These are phyloP conservation scores for Panagrolaimus sp. DNA, from an alignment of 1,140 invertebrate species.

Conservation along the genomic window DNA sequence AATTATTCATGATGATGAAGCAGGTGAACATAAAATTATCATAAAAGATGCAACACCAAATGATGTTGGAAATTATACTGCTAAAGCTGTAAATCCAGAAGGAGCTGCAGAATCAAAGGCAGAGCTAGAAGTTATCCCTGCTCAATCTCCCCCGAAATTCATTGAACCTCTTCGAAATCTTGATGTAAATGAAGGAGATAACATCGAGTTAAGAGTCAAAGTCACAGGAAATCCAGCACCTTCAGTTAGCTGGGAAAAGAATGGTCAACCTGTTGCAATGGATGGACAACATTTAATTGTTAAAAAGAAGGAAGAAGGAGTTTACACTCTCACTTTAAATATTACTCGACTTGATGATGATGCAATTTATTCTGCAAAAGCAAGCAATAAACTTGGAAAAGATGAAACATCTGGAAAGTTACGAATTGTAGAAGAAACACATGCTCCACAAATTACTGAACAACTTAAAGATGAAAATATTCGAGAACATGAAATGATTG, in stretches of 20 bases:
- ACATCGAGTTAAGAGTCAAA: conserved; percentile 38
- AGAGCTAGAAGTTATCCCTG: conserved; percentile 62
- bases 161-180: conserved; percentile 57
- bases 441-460: conserved; percentile 46
- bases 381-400: conserved; percentile 43
- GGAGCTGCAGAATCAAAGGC: conserved; percentile 38
- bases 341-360: conserved; percentile 47
- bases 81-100: conserved; percentile 48
- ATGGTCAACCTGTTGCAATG: conserved; percentile 66
- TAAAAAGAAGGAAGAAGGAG: conserved; percentile 49
- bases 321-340: conserved; percentile 61
- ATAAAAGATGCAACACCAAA: conserved; percentile 59
- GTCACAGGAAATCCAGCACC: conserved; percentile 53
- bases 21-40: conserved; percentile 58
- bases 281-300: conserved; percentile 47
- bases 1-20: conserved; percentile 53
- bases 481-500: conserved; percentile 72
- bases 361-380: conserved; percentile 45
- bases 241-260: conserved; percentile 59
- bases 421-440: conserved; percentile 33
- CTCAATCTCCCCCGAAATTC: conserved; percentile 58
- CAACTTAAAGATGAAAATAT: conserved; percentile 46
- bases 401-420: conserved; percentile 44
- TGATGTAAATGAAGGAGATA: conserved; percentile 48
- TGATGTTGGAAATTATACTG: conserved; percentile 45